Evolutionary conservation across 2,113 vertebrate species (phyloP), one percentile per base, ranked within the genome.

Genomic region (Etia nguti): DNA sequence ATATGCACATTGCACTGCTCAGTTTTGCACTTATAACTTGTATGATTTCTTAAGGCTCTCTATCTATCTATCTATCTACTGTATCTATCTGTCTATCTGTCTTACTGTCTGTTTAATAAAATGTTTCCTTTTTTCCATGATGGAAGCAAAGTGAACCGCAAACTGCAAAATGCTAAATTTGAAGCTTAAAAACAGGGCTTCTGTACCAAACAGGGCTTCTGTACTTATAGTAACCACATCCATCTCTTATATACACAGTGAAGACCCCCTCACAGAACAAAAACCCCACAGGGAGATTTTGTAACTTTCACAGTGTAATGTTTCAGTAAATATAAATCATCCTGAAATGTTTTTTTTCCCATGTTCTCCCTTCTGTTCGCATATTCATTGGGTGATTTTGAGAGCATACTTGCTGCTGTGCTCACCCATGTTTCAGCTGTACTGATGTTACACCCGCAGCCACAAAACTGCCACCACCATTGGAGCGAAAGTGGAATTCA

Each of bases 401-500:
- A 24, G 77, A 84, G 29, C 46, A 68, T n/a, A n/a, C 59, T 38
- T 79, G 80, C 68, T 73, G 83, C 82, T 80, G 50, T 18, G 24
- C 60, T 87, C 56, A 75, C 26, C 54, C 7, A 1, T 18, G n/a
- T 85, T 81, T 86, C 65, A 81, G 31, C 29, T 86, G 82, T 41
- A 82, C 79, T 38, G 84, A 91, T 29, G 10, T 4, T 80, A 8
- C 36, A 59, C 59, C 88, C 80, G n/a, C 15, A 82, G 80, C 75
- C 81, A 82, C 29, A 90, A 82, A 91, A 87, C 54, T 87, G 68
- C 82, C 65, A 65, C 56, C 68, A 55, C 62, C 1, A 36, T 59
- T 52, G 18, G 68, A 81, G 29, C 77, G 79, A 91, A 83, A 86
- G 59, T 52, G 68, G 70, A 91, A 91, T 92, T 85, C 55, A 87